Base-by-base conservation (phyloP, 2,888 invertebrate genomes). In the Zootermopsis nevadensis region DNA sequence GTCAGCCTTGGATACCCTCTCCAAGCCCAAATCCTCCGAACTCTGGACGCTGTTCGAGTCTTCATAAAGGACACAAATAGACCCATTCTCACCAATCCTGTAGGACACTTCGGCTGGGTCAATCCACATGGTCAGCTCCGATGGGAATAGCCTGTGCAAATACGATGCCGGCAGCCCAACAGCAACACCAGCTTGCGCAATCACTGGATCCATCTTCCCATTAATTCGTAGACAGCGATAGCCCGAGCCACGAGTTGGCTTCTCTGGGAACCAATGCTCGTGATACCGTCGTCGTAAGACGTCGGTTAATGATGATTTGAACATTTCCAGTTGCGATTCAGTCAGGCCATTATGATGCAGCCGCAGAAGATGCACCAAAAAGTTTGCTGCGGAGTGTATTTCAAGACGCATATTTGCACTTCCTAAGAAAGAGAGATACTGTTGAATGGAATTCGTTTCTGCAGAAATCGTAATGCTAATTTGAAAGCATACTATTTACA, bases 81-180 rank as follows among this genome's bases (percentile, higher is more conserved):
- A 92, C 35, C 93, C 93, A 87, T 93, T 92, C 87, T 93, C 93
- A 35, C 93, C 93, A 86, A 93, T 92, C 86, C 93, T 89, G 88
- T 93, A 93, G 22, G 92, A 92, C 15, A 95, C 95, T 89, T 95
- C 94, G 86, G 91, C 90, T 2, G 95, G 95, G 88, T 95, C 95
- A 85, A 95, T 93, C 95, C 95, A 95, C 89, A 95, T 92, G 48
- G 95, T 95, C 27, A 95, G 91, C 89, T 95, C 95, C 86, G 91
- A 91, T 38, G 95, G 95, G 85, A 94, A 91, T 83, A 91, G 87
- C 79, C 88, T 89, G 85, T 92, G 91, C 84, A 94, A 89, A 86
- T 92, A 89, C 84, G 91, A 90, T 85, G 93, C 92, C 84, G 91
- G 89, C 66, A 94, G 89, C 82, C 94, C 94, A 87, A 93, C 92